phyloP scores from a whole-genome alignment of 2,113 vertebrate species.

The Pteruthius melanotis region DNA sequence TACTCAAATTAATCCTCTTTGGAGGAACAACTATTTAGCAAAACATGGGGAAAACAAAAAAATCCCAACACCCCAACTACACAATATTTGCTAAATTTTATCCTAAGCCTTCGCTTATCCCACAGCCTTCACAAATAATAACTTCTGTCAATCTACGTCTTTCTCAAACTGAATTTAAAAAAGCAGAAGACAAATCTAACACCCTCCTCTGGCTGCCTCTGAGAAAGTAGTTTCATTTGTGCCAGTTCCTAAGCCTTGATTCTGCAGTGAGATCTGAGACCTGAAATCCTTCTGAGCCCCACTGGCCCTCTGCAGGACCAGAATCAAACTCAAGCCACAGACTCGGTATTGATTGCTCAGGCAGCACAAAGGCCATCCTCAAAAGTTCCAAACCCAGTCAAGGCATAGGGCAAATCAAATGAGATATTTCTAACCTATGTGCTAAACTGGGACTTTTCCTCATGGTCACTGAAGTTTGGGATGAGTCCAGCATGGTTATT shows the following conservation, averaged over 20 bases:
- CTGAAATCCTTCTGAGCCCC: background rate
- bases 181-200: background rate
- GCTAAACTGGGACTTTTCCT: background rate
- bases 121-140: background rate
- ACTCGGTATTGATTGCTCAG: background rate
- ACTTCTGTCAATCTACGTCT: background rate
- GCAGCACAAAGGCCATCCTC: background rate
- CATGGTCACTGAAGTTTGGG: background rate
- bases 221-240: background rate
- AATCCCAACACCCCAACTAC: rapidly evolving
- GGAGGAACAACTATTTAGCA: background rate
- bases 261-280: background rate
- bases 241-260: background rate
- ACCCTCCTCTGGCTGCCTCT: background rate
- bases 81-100: background rate
- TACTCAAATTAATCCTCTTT: background rate
- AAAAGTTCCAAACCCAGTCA: background rate
- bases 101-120: background rate
- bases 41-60: background rate
- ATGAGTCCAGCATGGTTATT: background rate
- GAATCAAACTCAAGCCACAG: background rate
- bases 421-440: background rate
- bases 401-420: background rate
- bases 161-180: background rate
- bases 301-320: background rate